A percentile compares a stretch with the other conserved stretches of the same genome.
Evolutionary conservation across 2,797 vertebrate genomes (phyloP).

Genomic region (Onychomys torridus): DNA sequence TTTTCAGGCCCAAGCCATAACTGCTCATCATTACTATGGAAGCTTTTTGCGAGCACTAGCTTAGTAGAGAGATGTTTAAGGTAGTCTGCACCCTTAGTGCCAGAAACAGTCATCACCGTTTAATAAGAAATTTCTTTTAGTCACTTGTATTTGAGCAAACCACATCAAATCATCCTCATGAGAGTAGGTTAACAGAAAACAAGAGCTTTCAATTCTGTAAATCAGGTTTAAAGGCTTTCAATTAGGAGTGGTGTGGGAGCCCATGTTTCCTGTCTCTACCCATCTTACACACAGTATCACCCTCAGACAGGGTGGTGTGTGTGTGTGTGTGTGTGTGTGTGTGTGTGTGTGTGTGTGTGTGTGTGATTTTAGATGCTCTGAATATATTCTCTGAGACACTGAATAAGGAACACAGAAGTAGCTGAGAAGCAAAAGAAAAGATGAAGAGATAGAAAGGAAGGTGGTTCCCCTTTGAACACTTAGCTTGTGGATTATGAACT

Average conservation of each 20-base stretch:
- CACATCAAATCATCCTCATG: not conserved
- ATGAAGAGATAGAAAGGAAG: not conserved
- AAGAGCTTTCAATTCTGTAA: conserved; percentile 12
- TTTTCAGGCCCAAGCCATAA: not conserved
- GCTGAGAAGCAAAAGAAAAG: not conserved
- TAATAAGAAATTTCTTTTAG: not conserved
- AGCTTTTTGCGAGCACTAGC: not conserved
- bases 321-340: too few species aligned
- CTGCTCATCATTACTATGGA: not conserved
- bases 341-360: too few species aligned
- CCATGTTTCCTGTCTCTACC: not conserved
- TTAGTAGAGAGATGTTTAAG: not conserved
- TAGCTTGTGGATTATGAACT: not conserved
- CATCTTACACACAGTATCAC: accelerated
- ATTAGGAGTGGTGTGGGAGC: accelerated
- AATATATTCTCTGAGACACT: not conserved
- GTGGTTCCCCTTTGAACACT: not conserved
- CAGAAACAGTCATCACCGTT: not conserved
- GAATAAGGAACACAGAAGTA: not conserved
- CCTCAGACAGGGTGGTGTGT: not conserved
- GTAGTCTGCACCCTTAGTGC: not conserved
- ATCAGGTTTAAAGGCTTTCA: not conserved
- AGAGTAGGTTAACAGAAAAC: not conserved
- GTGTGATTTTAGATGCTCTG: not conserved
- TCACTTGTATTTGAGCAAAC: not conserved